phyloP scores from a whole-genome alignment of 2,113 vertebrate species.

The Chelonoidis abingdonii region DNA sequence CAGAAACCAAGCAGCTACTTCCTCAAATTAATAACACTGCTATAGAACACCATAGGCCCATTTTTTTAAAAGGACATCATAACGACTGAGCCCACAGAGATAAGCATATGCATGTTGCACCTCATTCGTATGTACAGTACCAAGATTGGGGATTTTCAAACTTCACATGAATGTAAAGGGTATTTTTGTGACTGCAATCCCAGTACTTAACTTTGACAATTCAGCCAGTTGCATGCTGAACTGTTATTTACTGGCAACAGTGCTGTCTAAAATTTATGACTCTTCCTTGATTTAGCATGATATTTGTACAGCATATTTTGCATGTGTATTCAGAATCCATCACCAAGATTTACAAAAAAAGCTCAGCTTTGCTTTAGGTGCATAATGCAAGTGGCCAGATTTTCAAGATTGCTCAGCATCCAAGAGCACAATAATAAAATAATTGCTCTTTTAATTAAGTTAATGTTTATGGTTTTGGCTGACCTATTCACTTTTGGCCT shows the following conservation, averaged over 20 bases:
- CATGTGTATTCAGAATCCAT: neutral
- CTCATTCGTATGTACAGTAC: neutral
- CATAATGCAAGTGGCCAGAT: neutral
- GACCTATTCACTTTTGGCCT: neutral
- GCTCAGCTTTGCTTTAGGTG: neutral
- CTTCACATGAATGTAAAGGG: neutral
- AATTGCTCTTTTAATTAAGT: slow-evolving; percentile 30
- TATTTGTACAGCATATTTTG: neutral
- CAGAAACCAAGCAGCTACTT: slow-evolving; percentile 18
- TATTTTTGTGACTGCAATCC: neutral
- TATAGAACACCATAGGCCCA: neutral
- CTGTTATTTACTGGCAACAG: neutral
- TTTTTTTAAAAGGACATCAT: slow-evolving; percentile 5
- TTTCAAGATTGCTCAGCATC: neutral
- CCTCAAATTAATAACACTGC: slow-evolving; percentile 21
- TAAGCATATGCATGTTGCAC: neutral
- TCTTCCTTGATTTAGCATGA: neutral
- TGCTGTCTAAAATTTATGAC: neutral
- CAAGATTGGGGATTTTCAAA: neutral
- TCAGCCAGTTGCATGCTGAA: neutral
- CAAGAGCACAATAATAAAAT: neutral
- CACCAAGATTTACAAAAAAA: neutral
- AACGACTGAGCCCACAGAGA: neutral
- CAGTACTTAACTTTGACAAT: neutral
- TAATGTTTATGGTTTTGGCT: neutral